These are phyloP conservation scores for Electrona antarctica DNA, from an alignment of 2,113 vertebrate genomes.

Conservation along the genomic window DNA sequence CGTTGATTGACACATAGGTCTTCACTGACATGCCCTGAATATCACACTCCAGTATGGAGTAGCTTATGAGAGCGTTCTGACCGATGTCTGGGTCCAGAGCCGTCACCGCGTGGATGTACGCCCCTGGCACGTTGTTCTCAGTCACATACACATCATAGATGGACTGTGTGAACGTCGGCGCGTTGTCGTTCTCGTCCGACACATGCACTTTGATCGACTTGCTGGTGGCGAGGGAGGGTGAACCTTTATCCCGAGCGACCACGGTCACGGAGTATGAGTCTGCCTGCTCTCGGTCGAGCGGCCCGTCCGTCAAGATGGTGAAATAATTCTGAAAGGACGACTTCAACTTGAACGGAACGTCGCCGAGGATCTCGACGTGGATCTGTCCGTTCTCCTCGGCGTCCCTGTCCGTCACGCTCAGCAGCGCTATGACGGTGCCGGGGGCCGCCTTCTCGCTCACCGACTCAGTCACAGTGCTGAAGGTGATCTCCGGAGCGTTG, in stretches of 20 bases:
- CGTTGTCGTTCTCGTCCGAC: conserved; percentile 96
- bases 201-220: conserved; percentile 94
- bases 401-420: conserved; percentile 94
- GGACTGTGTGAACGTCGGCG: conserved; percentile 90
- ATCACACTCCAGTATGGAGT: conserved; percentile 93
- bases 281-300: conserved; percentile 89
- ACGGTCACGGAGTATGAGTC: conserved; percentile 93
- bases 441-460: conserved; percentile 92
- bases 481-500: conserved; percentile 95
- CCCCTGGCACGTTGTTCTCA: conserved; percentile 96
- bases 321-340: conserved; percentile 94
- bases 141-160: conserved; percentile 95
- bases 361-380: conserved; percentile 91
- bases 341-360: conserved; percentile 94
- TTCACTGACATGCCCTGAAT: conserved; percentile 97
- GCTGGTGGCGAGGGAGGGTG: conserved; percentile 87
- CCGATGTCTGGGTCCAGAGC: conserved; percentile 92
- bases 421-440: conserved; percentile 93
- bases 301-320: conserved; percentile 93
- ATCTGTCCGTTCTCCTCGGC: conserved; percentile 93
- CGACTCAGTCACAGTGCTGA: conserved; percentile 95
- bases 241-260: conserved; percentile 88
- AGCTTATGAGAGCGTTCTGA: conserved; percentile 89
- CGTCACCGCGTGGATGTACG: conserved; percentile 95
- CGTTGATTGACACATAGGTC: conserved; percentile 98